Conservation (phyloP, 2,113 vertebrate genomes). For the Desmodus rotundus region DNA sequence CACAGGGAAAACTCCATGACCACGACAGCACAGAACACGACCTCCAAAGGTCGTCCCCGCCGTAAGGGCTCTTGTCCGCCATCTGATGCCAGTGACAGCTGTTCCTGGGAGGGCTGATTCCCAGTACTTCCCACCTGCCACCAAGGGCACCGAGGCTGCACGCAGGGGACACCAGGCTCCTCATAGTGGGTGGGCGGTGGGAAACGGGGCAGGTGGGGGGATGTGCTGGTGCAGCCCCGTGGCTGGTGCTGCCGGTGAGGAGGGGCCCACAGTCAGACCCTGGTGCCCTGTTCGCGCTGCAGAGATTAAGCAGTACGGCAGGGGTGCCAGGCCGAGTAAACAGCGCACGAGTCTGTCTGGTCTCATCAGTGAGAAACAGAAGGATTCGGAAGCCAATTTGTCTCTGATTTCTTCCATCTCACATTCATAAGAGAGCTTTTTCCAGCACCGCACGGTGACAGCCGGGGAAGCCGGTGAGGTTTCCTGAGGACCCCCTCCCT, state of each 20-base stretch:
- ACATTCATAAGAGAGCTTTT: slow-evolving; percentile 42
- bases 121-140: too few species aligned
- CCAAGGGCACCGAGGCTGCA: too few species aligned
- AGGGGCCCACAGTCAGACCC: neutral
- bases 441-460: slow-evolving; percentile 56
- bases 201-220: too few species aligned
- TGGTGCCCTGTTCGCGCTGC: slow-evolving; percentile 43
- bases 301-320: slow-evolving; percentile 57
- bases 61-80: neutral
- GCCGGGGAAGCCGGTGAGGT: slow-evolving; percentile 2
- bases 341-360: slow-evolving; percentile 64
- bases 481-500: neutral
- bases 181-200: too few species aligned
- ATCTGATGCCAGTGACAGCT: too few species aligned
- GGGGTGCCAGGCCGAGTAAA: slow-evolving; percentile 55
- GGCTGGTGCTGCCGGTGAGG: neutral
- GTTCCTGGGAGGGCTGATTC: too few species aligned
- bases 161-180: too few species aligned
- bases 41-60: too few species aligned
- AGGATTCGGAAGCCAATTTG: slow-evolving; percentile 68
- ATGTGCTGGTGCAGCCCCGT: too few species aligned
- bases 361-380: slow-evolving; percentile 67
- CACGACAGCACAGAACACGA: neutral
- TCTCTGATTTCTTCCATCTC: slow-evolving; percentile 67
- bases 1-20: neutral